Evolutionary conservation across 2,113 vertebrate species (phyloP).

Genomic region (Aegotheles bennettii): DNA sequence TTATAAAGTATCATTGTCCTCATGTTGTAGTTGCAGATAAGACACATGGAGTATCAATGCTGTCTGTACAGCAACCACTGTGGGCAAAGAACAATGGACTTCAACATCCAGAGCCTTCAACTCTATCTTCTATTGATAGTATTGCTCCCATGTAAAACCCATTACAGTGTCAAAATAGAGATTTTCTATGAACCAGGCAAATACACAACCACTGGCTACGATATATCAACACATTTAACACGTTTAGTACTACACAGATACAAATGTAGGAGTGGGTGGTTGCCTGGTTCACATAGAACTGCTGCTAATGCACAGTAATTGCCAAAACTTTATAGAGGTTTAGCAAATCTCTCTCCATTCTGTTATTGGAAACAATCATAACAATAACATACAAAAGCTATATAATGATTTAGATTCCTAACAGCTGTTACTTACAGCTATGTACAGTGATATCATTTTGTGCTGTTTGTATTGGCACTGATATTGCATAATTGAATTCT

Average conservation of each 20-base stretch:
- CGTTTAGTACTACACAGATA: conserved; percentile 37
- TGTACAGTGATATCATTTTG: background rate
- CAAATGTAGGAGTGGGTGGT: conserved; percentile 31
- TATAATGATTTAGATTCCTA: background rate
- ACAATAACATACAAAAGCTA: background rate
- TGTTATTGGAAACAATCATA: background rate
- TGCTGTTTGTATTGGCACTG: background rate
- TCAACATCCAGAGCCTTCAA: background rate
- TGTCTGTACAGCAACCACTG: background rate
- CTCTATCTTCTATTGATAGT: background rate
- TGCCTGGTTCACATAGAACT: conserved; percentile 25
- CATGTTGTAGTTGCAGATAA: background rate
- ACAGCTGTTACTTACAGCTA: background rate
- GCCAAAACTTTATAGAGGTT: background rate
- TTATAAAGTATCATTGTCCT: background rate
- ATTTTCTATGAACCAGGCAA: background rate
- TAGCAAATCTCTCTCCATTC: background rate
- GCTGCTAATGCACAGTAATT: conserved; percentile 13
- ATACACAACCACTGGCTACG: background rate
- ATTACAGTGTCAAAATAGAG: background rate
- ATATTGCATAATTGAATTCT: background rate
- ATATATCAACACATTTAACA: background rate
- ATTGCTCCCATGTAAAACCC: background rate
- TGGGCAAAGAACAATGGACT: background rate
- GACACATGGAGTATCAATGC: background rate